Evolutionary conservation across 2,888 invertebrate species (phyloP), one percentile per base, ranked within the genome.

Genomic region (Cacoxenus indagator): DNA sequence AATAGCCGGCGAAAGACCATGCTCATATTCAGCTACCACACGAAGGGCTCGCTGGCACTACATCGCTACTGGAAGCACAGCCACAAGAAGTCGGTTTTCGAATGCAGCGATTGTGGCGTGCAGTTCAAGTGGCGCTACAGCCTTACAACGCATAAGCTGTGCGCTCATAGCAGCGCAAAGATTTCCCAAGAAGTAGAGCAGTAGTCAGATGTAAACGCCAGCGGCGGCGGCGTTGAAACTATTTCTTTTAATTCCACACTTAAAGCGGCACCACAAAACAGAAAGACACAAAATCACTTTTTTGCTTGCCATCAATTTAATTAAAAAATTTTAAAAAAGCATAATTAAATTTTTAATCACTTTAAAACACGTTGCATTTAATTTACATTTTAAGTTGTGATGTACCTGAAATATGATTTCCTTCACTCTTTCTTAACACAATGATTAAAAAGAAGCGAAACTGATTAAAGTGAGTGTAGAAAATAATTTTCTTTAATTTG

Each of bases 61-160:
- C 91, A 91, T 83, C 85, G 86, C 14, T 75, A 89, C 26, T 91
- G 91, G 91, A 87, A 89, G 68, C 91, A 91, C 76, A 71, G 80
- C 5, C n/a, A 19, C 54, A 45, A 55, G 31, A 70, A 48, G 54
- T 66, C 4, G 9, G 9, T 8, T 45, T 72, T 73, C 65, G 75
- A 75, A 29, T 87, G 87, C 48, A 67, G 69, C 29, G 75, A 77
- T 67, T 87, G 88, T 73, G 76, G 76, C 37, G 74, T 75, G 68
- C 72, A 75, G 67, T 87, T 87, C 70, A 78, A 76, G 72, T 77
- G 78, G 66, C 77, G 75, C 64, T 86, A 85, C 75, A 87, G 85
- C 70, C 78, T 87, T 62, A 80, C 77, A 37, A 76, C 89, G 78
- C 89, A 89, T 70, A 73, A 70, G 76, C 70, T 73, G 8, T 78